Base-by-base conservation (phyloP, 2,888 invertebrate species). In the Monopis laevigella region DNA sequence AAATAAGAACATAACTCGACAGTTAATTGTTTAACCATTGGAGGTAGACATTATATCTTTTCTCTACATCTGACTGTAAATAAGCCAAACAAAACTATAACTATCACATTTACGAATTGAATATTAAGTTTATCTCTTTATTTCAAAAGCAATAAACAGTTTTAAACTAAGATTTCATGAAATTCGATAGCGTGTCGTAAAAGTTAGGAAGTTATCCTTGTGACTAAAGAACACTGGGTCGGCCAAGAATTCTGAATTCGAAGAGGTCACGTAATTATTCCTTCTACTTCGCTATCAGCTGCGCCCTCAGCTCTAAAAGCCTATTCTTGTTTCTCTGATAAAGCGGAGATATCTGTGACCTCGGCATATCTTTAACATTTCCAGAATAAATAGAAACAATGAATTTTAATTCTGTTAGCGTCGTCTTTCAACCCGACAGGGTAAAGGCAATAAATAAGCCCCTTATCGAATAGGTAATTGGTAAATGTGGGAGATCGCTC, bases 391-490 rank as follows among this genome's bases (percentile, higher is more conserved):
- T 65, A 64, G 57, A 67, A 69, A 78, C 77, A 77, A 77, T 78
- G 78, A 75, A 77, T 77, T 80, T 77, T 74, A 80, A 78, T 74
- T 74, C 65, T 55, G 59, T 58, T 52, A 54, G 56, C 55, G 54
- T 53, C 55, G 52, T 55, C 53, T 53, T 32, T 17, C 32, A 32
- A 32, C 32, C 6, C 17, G 19, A 30, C 21, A 24, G 36, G 55
- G 43, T 50, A 53, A 57, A 55, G 57, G 45, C 62, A 68, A 62
- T 77, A 77, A 77, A 78, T 75, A 73, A 67, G 59, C 57, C 62
- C 55, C 71, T 78, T 80, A 80, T 78, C 78, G 65, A 62, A 67
- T 68, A 63, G 66, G 73, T 77, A 78, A 80, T 80, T 75, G 74
- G 65, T 65, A 58, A 39, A 70, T 75, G 67, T 71, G 69, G 74